Evolutionary conservation across 2,113 vertebrate species (phyloP), one percentile per base, ranked within the genome.

Genomic region (Hippoglossus stenolepis): DNA sequence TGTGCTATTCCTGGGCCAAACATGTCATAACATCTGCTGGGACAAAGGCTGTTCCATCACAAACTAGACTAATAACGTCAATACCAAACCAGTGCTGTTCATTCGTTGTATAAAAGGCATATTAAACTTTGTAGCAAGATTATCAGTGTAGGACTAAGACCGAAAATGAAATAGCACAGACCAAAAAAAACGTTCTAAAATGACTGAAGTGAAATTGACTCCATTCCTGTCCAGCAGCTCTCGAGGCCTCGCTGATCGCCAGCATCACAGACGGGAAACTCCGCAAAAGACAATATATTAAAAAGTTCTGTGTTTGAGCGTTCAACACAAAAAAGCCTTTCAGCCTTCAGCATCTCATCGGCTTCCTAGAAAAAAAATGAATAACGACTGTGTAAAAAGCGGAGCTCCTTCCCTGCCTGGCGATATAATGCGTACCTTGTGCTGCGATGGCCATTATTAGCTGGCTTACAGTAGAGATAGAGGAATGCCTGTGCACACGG

Each of bases 381-480:
- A 60, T 58, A 75, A 57, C 5, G 8, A 24, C 64, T 28, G 20
- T 40, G 38, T 20, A 65, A 75, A 64, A 60, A n/a, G 7, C 13
- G 2, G 35, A 38, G 5, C 35, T 47, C 26, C 40, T 65, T 66
- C 43, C 65, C 43, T 71, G 80, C 53, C 65, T 65, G 10, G 21
- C 66, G 69, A 68, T 60, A 82, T 84, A 82, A 80, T 80, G 80
- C 68, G 43, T 67, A 84, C 83, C 64, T 87, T 83, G 80, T 84
- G 80, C 63, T 75, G 75, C 2, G 20, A 26, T 61, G 51, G 65
- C 61, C 75, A 60, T 73, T 84, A 86, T 86, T 84, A 75, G 60
- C 47, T 43, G 20, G 51, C 70, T 68, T 81, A 83, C 82, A 79
- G 73, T 77, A 75, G 70, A 87, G 84, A 87, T 84, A 83, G 69